Conservation (phyloP, 2,113 vertebrate species). For the Dasyprocta punctata region DNA sequence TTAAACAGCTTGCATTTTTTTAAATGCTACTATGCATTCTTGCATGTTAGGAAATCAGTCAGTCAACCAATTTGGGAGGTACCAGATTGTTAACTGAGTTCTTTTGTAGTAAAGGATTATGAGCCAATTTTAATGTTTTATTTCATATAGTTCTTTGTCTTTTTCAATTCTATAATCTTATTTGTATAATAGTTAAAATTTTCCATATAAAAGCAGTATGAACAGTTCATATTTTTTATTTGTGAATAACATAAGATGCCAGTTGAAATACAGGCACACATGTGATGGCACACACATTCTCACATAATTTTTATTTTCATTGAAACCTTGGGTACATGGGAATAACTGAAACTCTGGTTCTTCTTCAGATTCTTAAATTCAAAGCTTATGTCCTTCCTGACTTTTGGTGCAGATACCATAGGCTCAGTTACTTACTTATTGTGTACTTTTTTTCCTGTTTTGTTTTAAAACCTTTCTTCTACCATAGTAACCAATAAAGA, state of each 20-base stretch:
- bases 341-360: not conserved
- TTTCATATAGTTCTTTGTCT: not conserved
- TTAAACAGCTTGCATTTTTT: not conserved
- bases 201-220: not conserved
- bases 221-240: slow-evolving; percentile 25
- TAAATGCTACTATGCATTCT: not conserved
- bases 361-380: not conserved
- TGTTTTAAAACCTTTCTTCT: not conserved
- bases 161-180: slow-evolving; percentile 43
- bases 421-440: not conserved
- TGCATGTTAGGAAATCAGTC: not conserved
- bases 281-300: not conserved
- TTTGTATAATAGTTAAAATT: not conserved
- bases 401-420: not conserved
- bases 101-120: not conserved
- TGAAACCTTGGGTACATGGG: not conserved
- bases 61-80: not conserved
- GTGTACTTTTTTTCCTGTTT: not conserved
- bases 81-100: not conserved
- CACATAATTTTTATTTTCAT: not conserved
- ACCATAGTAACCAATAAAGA: not conserved
- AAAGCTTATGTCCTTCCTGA: not conserved
- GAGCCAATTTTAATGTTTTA: not conserved
- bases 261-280: not conserved
- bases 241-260: not conserved